These are phyloP conservation scores for Distichodus sexfasciatus DNA, from an alignment of 2,797 vertebrate species.

Conservation along the genomic window DNA sequence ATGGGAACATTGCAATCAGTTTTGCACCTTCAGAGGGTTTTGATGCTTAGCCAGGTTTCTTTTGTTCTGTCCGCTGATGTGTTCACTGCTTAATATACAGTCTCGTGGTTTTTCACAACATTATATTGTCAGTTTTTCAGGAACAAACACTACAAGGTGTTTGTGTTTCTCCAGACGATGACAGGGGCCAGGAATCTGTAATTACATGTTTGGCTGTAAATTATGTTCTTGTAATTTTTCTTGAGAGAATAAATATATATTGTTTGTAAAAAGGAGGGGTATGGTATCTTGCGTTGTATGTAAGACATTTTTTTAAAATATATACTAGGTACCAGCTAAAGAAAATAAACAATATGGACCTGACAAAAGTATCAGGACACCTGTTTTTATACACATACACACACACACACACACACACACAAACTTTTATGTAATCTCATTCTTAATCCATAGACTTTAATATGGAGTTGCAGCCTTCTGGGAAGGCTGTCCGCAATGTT, in stretches of 20 bases:
- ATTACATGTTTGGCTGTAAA: conserved; percentile 15
- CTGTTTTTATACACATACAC: too few relatives aligned
- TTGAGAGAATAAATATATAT: conserved; percentile 47
- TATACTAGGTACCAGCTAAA: not conserved
- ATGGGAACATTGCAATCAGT: not conserved
- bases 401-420: too few relatives aligned
- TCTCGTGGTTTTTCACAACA: conserved; percentile 1
- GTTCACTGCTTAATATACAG: not conserved
- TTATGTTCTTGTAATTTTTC: conserved; percentile 9
- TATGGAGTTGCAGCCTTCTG: too few relatives aligned
- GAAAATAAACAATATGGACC: too few relatives aligned
- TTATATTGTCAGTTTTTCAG: not conserved
- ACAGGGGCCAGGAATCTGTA: not conserved
- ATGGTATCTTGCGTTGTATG: not conserved
- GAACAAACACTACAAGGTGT: not conserved
- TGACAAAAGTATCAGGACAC: too few relatives aligned
- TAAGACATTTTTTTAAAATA: not conserved
- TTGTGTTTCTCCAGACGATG: not conserved
- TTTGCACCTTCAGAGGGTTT: not conserved
- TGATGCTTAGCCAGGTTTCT: not conserved
- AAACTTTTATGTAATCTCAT: too few relatives aligned
- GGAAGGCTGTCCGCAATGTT: too few relatives aligned
- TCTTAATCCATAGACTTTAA: too few relatives aligned
- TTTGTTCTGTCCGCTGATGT: not conserved
- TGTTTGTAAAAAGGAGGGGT: conserved; percentile 14